phyloP scores from a whole-genome alignment of 2,113 vertebrate species.

The Tyrannus savana region DNA sequence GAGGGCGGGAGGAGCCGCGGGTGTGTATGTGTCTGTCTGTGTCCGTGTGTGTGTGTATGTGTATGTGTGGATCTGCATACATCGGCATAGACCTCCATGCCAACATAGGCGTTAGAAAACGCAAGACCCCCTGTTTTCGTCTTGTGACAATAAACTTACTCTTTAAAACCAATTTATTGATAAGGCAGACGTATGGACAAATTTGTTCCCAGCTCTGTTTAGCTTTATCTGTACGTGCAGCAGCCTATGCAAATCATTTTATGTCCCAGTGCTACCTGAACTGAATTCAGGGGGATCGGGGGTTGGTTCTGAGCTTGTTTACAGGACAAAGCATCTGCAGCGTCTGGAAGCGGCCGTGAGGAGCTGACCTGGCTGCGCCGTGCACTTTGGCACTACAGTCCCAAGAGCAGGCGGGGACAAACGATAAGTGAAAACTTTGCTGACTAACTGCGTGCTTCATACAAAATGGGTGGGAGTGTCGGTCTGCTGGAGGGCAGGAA shows the following conservation, averaged over 20 bases:
- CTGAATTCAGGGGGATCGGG: accelerated
- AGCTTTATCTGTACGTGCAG: background rate
- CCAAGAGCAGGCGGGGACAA: background rate
- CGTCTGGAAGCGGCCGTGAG: background rate
- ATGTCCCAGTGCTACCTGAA: background rate
- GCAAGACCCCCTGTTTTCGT: background rate
- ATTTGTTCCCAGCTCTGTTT: background rate
- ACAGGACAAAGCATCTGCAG: background rate
- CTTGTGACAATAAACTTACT: background rate
- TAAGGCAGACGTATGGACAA: background rate
- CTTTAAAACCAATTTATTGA: background rate
- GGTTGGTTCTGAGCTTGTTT: background rate
- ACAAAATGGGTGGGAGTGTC: background rate
- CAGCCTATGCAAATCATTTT: background rate
- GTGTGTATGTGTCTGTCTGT: background rate
- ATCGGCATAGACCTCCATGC: accelerated
- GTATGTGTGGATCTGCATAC: no score
- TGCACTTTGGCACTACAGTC: background rate
- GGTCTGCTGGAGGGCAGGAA: background rate
- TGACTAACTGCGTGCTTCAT: background rate
- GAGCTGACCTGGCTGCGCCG: background rate
- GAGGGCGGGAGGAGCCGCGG: background rate
- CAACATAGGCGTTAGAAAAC: accelerated
- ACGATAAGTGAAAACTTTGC: background rate
- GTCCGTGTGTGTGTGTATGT: background rate